A percentile compares a stretch with the other conserved stretches of the same genome.
Evolutionary conservation across 2,888 invertebrate genomes (phyloP).

Genomic region (Julus scandinavius): DNA sequence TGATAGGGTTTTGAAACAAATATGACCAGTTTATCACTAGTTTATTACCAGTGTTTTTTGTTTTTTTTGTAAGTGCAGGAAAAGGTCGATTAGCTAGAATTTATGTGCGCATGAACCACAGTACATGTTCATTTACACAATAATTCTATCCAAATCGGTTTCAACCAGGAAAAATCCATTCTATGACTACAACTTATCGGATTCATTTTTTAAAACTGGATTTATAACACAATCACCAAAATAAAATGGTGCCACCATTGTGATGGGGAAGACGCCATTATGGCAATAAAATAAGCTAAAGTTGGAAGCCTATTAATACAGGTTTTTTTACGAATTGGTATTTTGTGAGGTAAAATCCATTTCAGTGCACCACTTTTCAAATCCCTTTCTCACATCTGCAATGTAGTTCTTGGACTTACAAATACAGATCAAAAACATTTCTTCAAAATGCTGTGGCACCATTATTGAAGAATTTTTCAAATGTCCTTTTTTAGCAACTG

Average conservation of each 20-base stretch:
- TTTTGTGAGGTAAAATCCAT: not conserved
- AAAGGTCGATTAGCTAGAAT: too few relatives aligned
- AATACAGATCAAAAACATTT: not conserved
- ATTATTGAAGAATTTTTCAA: not conserved
- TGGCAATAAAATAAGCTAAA: not conserved
- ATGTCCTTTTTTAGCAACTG: not conserved
- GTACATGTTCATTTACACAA: too few relatives aligned
- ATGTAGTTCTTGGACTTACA: not conserved
- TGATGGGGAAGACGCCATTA: not conserved
- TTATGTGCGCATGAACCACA: too few relatives aligned
- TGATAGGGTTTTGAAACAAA: too few relatives aligned
- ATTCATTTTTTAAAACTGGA: not conserved
- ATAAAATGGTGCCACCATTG: too few relatives aligned
- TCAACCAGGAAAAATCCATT: too few relatives aligned
- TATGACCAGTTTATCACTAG: too few relatives aligned
- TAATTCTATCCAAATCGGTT: too few relatives aligned
- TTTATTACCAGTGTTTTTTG: too few relatives aligned
- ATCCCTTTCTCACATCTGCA: not conserved
- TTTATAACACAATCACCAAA: not conserved
- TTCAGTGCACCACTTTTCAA: constrained; percentile 28
- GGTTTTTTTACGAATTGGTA: not conserved
- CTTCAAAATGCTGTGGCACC: not conserved
- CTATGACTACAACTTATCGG: not conserved
- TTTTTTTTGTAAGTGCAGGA: too few relatives aligned
- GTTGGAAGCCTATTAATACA: not conserved